Evolutionary conservation across 1,140 invertebrate genomes (phyloP).

Genomic region (Drosophila micromelanica): DNA sequence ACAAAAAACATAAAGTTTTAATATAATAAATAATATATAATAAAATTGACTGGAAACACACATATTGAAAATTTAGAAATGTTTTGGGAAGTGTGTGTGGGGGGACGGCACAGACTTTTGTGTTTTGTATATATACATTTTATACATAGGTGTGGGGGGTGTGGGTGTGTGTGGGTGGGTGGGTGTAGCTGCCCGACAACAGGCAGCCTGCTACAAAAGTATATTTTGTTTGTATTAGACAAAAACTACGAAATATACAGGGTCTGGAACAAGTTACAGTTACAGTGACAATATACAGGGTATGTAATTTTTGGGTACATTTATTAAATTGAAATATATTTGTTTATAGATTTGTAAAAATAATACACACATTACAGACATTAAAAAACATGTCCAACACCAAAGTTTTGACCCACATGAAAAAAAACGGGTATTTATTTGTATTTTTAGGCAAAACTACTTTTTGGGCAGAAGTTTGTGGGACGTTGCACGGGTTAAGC

Average conservation of each 20-base stretch:
- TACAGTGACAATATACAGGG: conserved; percentile 1
- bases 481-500: conserved; percentile 25
- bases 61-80: conserved; percentile 51
- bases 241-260: conserved; percentile 62
- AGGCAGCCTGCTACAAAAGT: conserved; percentile 31
- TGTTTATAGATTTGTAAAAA: conserved; percentile 31
- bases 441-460: conserved; percentile 50
- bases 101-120: conserved; percentile 28
- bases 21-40: conserved; percentile 38
- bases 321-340: conserved; percentile 46
- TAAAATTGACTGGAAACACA: conserved; percentile 52
- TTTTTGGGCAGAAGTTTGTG: conserved; percentile 51
- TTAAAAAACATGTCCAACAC: conserved; percentile 67
- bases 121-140: conserved; percentile 43
- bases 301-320: conserved; percentile 39
- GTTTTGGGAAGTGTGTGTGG: conserved; percentile 40
- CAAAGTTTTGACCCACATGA: conserved; percentile 45
- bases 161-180: conserved; percentile 37
- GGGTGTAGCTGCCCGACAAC: conserved; percentile 42
- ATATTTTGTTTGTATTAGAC: conserved; percentile 59
- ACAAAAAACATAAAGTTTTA: conserved; percentile 56
- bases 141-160: conserved; percentile 18
- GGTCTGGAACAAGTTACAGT: conserved; percentile 12
- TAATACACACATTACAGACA: conserved; percentile 49
- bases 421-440: conserved; percentile 14